phyloP scores from a whole-genome alignment of 2,797 vertebrate species.

The Galagoides demidoff region DNA sequence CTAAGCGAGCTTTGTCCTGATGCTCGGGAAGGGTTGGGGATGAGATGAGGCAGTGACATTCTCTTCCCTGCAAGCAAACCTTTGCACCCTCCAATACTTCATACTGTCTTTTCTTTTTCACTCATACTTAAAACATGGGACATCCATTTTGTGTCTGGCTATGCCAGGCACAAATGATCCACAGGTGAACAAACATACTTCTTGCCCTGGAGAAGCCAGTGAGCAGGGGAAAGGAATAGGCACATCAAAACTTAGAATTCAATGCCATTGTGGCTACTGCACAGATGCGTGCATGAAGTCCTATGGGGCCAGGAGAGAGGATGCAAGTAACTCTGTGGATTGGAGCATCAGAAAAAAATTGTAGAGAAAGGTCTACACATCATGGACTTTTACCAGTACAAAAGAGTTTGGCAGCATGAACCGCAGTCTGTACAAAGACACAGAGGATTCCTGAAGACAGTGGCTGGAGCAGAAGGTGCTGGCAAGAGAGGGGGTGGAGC shows the following conservation, averaged over 20 bases:
- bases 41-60: neutral
- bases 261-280: accelerated
- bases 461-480: neutral
- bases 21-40: neutral
- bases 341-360: neutral
- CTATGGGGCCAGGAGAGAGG: accelerated
- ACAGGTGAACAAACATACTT: neutral
- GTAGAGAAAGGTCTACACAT: neutral
- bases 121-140: neutral
- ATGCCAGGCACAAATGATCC: neutral
- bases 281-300: neutral
- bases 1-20: neutral
- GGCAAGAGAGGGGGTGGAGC: neutral
- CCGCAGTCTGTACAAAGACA: accelerated
- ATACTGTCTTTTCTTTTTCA: neutral
- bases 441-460: neutral
- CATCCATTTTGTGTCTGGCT: neutral
- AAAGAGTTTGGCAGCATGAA: neutral
- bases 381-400: accelerated
- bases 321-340: neutral
- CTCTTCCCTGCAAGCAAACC: neutral
- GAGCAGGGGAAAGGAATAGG: no score
- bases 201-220: neutral
- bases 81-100: neutral
- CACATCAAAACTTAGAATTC: neutral